These are phyloP conservation scores for Drosophila peninsularis DNA, from an alignment of 2,888 invertebrate genomes.

Conservation along the genomic window DNA sequence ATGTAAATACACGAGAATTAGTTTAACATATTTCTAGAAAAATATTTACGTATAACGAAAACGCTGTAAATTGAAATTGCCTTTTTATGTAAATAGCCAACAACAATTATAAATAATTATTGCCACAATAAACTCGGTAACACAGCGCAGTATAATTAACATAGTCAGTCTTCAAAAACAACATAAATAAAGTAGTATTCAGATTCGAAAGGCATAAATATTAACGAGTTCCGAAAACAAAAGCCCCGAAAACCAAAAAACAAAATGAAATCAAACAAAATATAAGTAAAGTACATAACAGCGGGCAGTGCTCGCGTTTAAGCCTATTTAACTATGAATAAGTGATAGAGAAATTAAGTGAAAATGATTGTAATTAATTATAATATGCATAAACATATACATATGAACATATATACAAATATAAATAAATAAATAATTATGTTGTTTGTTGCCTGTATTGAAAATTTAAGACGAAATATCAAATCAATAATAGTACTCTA, in stretches of 20 bases:
- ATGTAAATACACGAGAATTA: conserved; percentile 41
- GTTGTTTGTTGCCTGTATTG: conserved; percentile 73
- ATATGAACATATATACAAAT: conserved; percentile 17
- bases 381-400: conserved; percentile 32
- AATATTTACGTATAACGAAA: conserved; percentile 10
- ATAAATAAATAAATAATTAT: conserved; percentile 50
- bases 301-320: conserved; percentile 20
- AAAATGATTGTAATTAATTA: conserved; percentile 45
- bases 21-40: conserved; percentile 23
- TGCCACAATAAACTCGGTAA: conserved; percentile 33
- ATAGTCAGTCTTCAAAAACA: conserved; percentile 24
- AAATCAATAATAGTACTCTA: conserved; percentile 58
- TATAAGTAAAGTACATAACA: conserved; percentile 18
- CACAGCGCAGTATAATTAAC: conserved; percentile 35
- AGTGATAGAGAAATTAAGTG: conserved; percentile 13
- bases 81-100: conserved; percentile 65
- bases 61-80: conserved; percentile 61
- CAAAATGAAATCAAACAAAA: conserved; percentile 21
- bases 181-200: conserved; percentile 4
- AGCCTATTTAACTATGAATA: conserved; percentile 48
- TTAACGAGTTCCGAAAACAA: conserved; percentile 29
- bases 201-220: conserved; percentile 26
- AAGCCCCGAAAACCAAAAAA: conserved; percentile 13
- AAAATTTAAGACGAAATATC: conserved; percentile 49
- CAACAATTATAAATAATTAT: conserved; percentile 45